A percentile compares a stretch with the other conserved stretches of the same genome.
phyloP scores from a whole-genome alignment of 2,113 vertebrate species.

The Labeo rohita region DNA sequence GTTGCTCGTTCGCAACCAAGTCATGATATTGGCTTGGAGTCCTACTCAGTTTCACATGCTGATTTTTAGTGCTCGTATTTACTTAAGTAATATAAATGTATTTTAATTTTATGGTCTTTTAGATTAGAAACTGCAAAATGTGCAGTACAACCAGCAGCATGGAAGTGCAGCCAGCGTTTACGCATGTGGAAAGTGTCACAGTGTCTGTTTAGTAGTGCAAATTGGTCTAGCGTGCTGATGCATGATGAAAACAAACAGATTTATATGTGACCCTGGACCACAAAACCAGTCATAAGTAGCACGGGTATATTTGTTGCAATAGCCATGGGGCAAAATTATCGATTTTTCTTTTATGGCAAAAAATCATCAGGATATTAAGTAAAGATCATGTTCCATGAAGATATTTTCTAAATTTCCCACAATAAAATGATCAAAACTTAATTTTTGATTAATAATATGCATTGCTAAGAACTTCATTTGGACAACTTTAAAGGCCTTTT shows the following conservation, averaged over 20 bases:
- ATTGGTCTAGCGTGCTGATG: background rate
- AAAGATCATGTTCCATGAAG: too few species aligned
- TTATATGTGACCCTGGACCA: too few species aligned
- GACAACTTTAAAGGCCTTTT: too few species aligned
- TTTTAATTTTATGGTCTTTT: background rate
- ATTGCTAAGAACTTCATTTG: too few species aligned
- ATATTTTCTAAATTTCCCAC: too few species aligned
- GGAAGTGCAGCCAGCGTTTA: background rate
- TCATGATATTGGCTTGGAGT: background rate
- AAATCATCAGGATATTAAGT: too few species aligned
- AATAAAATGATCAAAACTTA: too few species aligned
- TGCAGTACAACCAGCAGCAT: background rate
- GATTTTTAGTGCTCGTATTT: conserved; percentile 4
- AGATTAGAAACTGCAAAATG: conserved; percentile 1
- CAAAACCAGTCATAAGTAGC: too few species aligned
- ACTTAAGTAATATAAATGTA: conserved; percentile 8
- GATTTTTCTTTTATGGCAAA: too few species aligned
- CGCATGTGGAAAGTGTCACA: background rate
- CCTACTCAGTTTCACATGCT: background rate
- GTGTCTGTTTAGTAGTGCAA: background rate
- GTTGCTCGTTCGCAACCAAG: background rate
- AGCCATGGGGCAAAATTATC: too few species aligned
- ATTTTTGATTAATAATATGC: too few species aligned
- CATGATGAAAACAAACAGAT: background rate
- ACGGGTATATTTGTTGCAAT: too few species aligned